Base-by-base conservation (phyloP, 2,113 vertebrate species). In the human region DNA sequence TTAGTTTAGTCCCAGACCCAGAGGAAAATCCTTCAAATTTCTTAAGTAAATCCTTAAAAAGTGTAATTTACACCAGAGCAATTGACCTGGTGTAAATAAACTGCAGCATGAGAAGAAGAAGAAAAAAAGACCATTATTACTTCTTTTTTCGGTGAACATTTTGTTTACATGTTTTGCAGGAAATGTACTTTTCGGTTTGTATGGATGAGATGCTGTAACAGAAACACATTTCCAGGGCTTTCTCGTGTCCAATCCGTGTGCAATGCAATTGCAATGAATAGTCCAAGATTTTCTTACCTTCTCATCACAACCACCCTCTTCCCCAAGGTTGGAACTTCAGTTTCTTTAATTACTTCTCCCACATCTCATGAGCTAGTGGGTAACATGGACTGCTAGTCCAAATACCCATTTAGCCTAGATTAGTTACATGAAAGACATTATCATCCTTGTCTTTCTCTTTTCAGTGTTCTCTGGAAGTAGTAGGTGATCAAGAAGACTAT, bases 1-100 rank as follows among this genome's bases (percentile, higher is more conserved):
- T 97, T 72, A 25, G 11, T 85, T 93, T 89, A 55, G 9, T 59
- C 11, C 30, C 59, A 66, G 35, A 12, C 13, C 9, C 30, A 64
- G 16, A 88, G 35, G 40, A 95, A 88, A 94, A 75, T 25, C 80
- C 72, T 57, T 52, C 14, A 59, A 27, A 89, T 92, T 50, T 85
- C 30, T 20, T 43, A 87, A 92, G 12, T 72, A 17, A 35, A 52
- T 59, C 40, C 35, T 66, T 73, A 87, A 83, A 83, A 96, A 75
- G 35, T 43, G 43, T 73, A 35, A 84, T 45, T 75, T 84, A 81
- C 5, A 90, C 43, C 48, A 79, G 9, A 87, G 40, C 14, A 35
- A 25, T 32, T 94, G 35, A 57, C 20, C 30, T 93, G 38, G 13
- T 22, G 40, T 87, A 89, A 89, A 55, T 45, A 75, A 73, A 40